These are phyloP conservation scores for Thymelicus acteon DNA, from an alignment of 2,888 invertebrate genomes.

Conservation along the genomic window DNA sequence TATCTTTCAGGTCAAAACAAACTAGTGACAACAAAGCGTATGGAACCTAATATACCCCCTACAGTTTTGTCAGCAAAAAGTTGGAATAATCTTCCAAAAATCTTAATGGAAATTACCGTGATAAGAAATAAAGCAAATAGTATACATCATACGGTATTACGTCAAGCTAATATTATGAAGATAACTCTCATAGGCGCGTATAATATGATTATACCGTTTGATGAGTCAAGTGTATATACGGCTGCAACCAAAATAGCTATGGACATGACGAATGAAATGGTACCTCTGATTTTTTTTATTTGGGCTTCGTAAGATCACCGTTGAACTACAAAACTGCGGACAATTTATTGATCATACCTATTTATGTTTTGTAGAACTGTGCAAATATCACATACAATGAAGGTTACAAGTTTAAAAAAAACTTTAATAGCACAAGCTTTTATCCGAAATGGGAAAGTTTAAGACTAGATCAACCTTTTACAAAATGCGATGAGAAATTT, in stretches of 20 bases:
- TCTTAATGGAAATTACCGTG: constrained; percentile 59
- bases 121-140: constrained; percentile 53
- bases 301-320: no score
- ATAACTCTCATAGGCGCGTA: constrained; percentile 67
- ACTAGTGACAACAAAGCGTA: constrained; percentile 59
- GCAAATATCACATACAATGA: constrained; percentile 54
- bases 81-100: constrained; percentile 71
- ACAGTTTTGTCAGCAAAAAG: constrained; percentile 58
- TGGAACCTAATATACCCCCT: constrained; percentile 62
- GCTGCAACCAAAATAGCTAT: constrained; percentile 63
- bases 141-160: constrained; percentile 59
- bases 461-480: constrained; percentile 56
- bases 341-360: not conserved
- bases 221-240: constrained; percentile 54
- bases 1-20: constrained; percentile 56
- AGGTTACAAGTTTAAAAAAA: constrained; percentile 51
- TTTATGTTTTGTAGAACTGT: constrained; percentile 51
- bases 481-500: constrained; percentile 59
- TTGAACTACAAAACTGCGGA: no score
- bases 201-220: constrained; percentile 61
- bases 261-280: constrained; percentile 8
- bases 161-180: constrained; percentile 63
- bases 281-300: not conserved
- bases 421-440: constrained; percentile 56
- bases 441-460: constrained; percentile 70